Evolutionary conservation across 1,140 invertebrate genomes (phyloP).

Genomic region (Drosophila hydei): DNA sequence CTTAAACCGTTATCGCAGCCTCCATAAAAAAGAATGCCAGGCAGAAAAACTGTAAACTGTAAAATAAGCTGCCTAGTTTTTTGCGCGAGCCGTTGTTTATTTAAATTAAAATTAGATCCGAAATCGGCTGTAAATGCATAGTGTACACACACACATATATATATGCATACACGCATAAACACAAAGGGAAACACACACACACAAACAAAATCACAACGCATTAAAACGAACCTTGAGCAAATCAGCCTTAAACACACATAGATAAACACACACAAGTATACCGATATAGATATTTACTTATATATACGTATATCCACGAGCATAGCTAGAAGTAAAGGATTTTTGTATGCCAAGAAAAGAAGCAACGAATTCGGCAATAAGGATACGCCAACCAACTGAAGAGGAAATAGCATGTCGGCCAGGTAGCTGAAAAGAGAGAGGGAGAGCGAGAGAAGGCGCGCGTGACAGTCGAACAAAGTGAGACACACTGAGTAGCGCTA

Average conservation of each 20-base stretch:
- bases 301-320: conserved; percentile 4
- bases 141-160: conserved; percentile 55
- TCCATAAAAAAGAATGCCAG: conserved; percentile 12
- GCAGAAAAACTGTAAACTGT: conserved; percentile 23
- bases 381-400: conserved; percentile 57
- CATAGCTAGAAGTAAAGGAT: conserved; percentile 62
- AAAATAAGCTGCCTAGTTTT: conserved; percentile 1
- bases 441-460: background rate
- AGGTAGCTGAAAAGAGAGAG: conserved; percentile 24
- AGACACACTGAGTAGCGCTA: background rate
- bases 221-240: conserved; percentile 75
- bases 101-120: conserved; percentile 51
- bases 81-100: conserved; percentile 32
- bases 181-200: conserved; percentile 12
- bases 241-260: conserved; percentile 67
- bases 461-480: conserved; percentile 16
- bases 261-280: conserved; percentile 35
- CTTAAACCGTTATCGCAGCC: conserved; percentile 46
- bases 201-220: conserved; percentile 70
- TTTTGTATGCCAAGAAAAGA: conserved; percentile 52
- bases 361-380: conserved; percentile 71
- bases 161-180: conserved; percentile 12
- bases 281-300: conserved; percentile 20
- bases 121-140: conserved; percentile 45
- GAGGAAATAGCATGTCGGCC: conserved; percentile 46